A percentile compares a stretch with the other conserved stretches of the same genome.
phyloP scores from a whole-genome alignment of 1,140 invertebrate genomes.

The Pseudomyrmex sp. region DNA sequence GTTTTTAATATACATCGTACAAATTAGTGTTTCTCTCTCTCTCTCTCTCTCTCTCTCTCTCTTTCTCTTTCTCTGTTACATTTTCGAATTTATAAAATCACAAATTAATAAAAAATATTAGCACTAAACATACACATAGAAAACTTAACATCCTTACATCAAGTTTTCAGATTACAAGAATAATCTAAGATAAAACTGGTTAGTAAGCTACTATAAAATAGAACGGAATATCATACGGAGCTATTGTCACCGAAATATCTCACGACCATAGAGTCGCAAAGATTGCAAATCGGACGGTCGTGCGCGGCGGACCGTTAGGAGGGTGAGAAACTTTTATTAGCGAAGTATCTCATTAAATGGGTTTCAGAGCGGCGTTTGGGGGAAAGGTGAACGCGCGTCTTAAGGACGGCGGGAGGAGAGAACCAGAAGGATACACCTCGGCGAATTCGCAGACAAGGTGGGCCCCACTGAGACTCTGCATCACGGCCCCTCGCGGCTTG shows the following conservation, averaged over 20 bases:
- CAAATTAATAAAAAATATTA: too few species aligned
- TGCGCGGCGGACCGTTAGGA: slow-evolving; percentile 9
- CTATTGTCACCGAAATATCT: slow-evolving; percentile 48
- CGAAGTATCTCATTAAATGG: slow-evolving; percentile 79
- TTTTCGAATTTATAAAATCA: not conserved
- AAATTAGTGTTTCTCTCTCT: not conserved
- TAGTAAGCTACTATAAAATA: not conserved
- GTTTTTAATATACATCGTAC: not conserved
- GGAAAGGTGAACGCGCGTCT: slow-evolving; percentile 43
- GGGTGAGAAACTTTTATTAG: slow-evolving; percentile 77
- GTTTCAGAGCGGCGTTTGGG: slow-evolving; percentile 71
- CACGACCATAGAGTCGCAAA: slow-evolving; percentile 19
- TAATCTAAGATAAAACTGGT: not conserved
- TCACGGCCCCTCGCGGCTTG: slow-evolving; percentile 80
- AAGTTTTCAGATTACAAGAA: not conserved
- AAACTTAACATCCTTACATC: not conserved
- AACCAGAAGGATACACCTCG: slow-evolving; percentile 76
- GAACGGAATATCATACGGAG: not conserved
- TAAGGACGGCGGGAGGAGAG: slow-evolving; percentile 13
- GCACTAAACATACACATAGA: not conserved
- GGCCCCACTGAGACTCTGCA: slow-evolving; percentile 82
- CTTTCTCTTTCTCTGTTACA: not conserved
- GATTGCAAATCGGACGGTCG: slow-evolving; percentile 35
- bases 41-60: too few species aligned
- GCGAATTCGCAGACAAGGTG: slow-evolving; percentile 82